Conservation (phyloP, 2,797 vertebrate genomes). For the Amblyopsis hoosieri region DNA sequence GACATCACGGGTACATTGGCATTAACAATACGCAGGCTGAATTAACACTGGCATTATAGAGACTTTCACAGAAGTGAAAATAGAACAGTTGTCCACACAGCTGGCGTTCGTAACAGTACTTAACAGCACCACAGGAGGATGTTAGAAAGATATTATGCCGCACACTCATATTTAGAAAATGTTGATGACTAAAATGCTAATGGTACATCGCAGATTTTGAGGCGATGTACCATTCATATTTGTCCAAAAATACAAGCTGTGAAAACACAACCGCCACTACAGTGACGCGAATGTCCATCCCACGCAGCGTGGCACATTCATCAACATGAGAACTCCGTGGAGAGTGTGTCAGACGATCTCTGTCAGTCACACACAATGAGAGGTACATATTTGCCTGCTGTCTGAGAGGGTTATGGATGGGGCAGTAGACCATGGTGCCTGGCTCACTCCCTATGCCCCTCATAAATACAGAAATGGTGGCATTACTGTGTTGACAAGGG, state of each 20-base stretch:
- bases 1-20: constrained; percentile 17
- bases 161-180: too few relatives aligned
- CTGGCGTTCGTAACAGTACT: background rate
- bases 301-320: constrained; percentile 40
- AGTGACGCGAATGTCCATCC: constrained; percentile 35
- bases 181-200: too few relatives aligned
- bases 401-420: constrained; percentile 21
- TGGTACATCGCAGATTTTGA: too few relatives aligned
- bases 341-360: too few relatives aligned
- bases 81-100: constrained; percentile 12
- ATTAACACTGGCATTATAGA: background rate
- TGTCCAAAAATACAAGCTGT: constrained; percentile 48
- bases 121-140: constrained; percentile 16
- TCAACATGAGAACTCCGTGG: background rate
- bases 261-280: constrained; percentile 36
- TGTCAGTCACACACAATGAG: constrained; percentile 7
- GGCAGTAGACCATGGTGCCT: constrained; percentile 10
- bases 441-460: constrained; percentile 8
- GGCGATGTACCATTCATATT: too few relatives aligned
- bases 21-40: constrained; percentile 2
- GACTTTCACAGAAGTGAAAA: constrained; percentile 6
- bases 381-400: constrained; percentile 33
- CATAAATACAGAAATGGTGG: constrained; percentile 42
- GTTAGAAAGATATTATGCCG: constrained; percentile 22
- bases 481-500: constrained; percentile 32